Percentiles rank a stretch among this genome's conserved stretches.
Conservation (phyloP, 2,797 vertebrate species). For the Ptychadena robeensis region DNA sequence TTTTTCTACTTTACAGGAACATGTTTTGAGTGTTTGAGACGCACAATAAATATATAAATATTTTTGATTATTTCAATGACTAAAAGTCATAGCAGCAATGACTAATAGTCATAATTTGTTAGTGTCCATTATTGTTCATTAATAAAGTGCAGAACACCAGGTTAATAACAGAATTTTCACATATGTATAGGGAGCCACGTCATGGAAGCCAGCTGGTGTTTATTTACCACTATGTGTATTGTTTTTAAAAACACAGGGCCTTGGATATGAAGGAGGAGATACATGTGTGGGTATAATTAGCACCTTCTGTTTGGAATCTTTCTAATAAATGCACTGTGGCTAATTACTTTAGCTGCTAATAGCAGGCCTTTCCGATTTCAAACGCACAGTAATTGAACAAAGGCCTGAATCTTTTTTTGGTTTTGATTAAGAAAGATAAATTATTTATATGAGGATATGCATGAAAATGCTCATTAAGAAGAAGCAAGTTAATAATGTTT, state of each 20-base stretch:
- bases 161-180: neutral
- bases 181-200: neutral
- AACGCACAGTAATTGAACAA: neutral
- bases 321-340: neutral
- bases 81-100: neutral
- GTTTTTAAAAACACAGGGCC: constrained; percentile 33
- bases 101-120: neutral
- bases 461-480: neutral
- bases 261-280: neutral
- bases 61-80: no score
- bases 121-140: neutral
- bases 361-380: constrained; percentile 21
- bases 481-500: no score
- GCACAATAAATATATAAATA: no score
- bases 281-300: constrained; percentile 21
- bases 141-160: neutral
- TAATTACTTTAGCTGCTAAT: constrained; percentile 25
- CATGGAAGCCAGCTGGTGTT: constrained; percentile 25
- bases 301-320: constrained; percentile 25
- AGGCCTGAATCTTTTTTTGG: neutral
- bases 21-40: no score
- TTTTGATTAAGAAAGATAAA: neutral
- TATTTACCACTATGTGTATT: constrained; percentile 22
- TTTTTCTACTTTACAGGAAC: no score
- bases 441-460: neutral